Evolutionary conservation across 2,113 vertebrate genomes (phyloP).

Genomic region (Hylia prasina): DNA sequence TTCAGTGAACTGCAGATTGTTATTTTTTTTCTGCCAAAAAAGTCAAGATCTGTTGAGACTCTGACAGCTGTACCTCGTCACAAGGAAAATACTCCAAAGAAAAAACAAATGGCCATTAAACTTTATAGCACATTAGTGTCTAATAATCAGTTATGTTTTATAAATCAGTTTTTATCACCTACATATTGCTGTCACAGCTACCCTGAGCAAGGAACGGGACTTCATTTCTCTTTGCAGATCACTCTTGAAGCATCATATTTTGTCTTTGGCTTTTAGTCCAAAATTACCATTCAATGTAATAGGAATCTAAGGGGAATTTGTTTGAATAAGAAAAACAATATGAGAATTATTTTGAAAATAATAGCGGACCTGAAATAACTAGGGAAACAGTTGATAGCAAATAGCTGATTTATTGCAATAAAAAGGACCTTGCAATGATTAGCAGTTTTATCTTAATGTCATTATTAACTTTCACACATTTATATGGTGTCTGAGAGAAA

Average conservation of each 20-base stretch:
- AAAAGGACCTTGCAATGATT: neutral
- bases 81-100: slow-evolving; percentile 20
- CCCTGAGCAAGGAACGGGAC: neutral
- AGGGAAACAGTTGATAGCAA: neutral
- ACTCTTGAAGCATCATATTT: neutral
- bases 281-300: neutral
- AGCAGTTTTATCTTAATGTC: neutral
- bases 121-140: neutral
- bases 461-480: neutral
- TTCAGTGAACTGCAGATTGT: slow-evolving; percentile 32
- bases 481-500: neutral
- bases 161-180: neutral
- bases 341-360: neutral
- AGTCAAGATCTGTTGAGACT: slow-evolving; percentile 13
- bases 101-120: slow-evolving; percentile 38
- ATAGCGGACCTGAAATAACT: neutral
- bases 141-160: neutral
- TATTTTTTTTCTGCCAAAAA: slow-evolving; percentile 45
- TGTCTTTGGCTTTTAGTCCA: neutral
- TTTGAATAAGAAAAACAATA: neutral
- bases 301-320: neutral
- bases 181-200: neutral
- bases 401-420: neutral
- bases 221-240: neutral
- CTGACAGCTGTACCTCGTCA: slow-evolving; percentile 49